Percentiles rank a stretch among this genome's conserved stretches.
Evolutionary conservation across 2,113 vertebrate genomes (phyloP).

Genomic region (Hydrolagus affinis): DNA sequence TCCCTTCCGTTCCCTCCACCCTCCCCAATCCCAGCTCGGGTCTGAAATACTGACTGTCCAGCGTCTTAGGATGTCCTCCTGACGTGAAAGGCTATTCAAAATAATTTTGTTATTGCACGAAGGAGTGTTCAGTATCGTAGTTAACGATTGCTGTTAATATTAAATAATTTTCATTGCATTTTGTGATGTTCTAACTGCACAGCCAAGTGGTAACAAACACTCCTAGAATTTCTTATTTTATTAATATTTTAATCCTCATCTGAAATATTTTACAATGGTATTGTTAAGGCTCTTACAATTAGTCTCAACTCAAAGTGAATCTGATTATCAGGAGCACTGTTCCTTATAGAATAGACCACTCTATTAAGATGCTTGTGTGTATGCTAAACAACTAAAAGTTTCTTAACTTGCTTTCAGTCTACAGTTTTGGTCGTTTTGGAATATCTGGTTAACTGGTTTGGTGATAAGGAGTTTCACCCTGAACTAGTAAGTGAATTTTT

Average conservation of each 20-base stretch:
- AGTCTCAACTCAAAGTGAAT: too few species aligned
- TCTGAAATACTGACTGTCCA: too few species aligned
- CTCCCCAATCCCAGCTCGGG: too few species aligned
- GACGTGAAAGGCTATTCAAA: too few species aligned
- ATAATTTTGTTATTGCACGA: too few species aligned
- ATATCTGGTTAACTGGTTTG: slow-evolving; percentile 82
- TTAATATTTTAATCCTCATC: not conserved
- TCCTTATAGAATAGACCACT: slow-evolving; percentile 25
- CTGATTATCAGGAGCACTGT: not conserved
- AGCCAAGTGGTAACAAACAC: not conserved
- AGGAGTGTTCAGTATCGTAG: too few species aligned
- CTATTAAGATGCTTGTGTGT: not conserved
- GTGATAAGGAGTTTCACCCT: slow-evolving; percentile 75
- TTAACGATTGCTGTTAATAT: too few species aligned
- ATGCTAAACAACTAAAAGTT: slow-evolving; percentile 29
- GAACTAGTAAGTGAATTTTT: slow-evolving; percentile 73
- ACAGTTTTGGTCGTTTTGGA: slow-evolving; percentile 80
- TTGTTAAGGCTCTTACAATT: not conserved
- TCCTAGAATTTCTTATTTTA: slow-evolving; percentile 12
- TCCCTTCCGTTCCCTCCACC: too few species aligned
- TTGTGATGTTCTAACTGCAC: not conserved
- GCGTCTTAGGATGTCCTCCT: too few species aligned
- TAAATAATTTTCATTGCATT: not conserved
- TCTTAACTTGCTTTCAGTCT: slow-evolving; percentile 52
- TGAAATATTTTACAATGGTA: not conserved